Percentiles rank a stretch among this genome's conserved stretches.
Conservation (phyloP, 2,797 vertebrate genomes). For the Pipistrellus kuhlii region DNA sequence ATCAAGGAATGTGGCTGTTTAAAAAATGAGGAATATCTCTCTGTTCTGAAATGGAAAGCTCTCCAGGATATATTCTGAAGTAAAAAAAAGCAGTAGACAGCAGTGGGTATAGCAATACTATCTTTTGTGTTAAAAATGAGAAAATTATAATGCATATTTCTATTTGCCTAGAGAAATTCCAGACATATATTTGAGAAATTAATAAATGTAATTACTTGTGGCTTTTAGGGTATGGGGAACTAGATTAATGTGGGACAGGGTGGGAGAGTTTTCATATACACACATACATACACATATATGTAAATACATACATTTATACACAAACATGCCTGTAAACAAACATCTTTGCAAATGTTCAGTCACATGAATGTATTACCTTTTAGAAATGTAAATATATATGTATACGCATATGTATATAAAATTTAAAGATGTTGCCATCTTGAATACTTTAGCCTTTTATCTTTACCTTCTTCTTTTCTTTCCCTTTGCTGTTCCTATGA, state of each 20-base stretch:
- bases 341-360: neutral
- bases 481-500: neutral
- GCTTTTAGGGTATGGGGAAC: neutral
- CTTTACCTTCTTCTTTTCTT: constrained; percentile 31
- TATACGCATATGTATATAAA: neutral
- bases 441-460: constrained; percentile 15
- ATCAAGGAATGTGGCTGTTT: constrained; percentile 37
- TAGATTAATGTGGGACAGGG: neutral
- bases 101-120: neutral
- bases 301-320: neutral
- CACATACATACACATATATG: neutral
- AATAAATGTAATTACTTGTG: constrained; percentile 24
- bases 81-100: neutral
- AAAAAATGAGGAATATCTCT: constrained; percentile 20
- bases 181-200: constrained; percentile 42
- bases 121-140: constrained; percentile 60
- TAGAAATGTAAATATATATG: neutral
- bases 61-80: constrained; percentile 40
- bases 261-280: neutral
- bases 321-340: neutral
- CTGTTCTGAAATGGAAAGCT: constrained; percentile 39
- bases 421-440: constrained; percentile 23
- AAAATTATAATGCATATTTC: constrained; percentile 38
- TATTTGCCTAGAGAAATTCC: constrained; percentile 38
- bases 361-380: neutral